A percentile compares a stretch with the other conserved stretches of the same genome.
These are phyloP conservation scores for Eupeodes latifasciatus DNA, from an alignment of 2,888 invertebrate genomes.

Conservation along the genomic window DNA sequence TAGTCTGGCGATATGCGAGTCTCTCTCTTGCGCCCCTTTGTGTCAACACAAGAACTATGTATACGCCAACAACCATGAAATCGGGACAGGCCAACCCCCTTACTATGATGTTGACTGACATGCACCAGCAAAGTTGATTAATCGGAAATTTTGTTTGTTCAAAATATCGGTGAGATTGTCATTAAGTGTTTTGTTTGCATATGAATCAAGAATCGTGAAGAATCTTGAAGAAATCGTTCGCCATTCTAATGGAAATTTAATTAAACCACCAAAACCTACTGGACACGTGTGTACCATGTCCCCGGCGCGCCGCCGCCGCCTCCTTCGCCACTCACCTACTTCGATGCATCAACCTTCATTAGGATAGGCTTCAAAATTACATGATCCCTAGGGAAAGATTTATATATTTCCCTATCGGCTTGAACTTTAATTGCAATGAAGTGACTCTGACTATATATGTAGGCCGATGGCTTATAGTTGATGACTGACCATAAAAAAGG, in stretches of 20 bases:
- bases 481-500: background rate
- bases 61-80: background rate
- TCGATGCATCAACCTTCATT: background rate
- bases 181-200: background rate
- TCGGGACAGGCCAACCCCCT: too few relatives aligned
- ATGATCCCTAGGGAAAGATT: constrained; percentile 20
- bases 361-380: background rate
- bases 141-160: constrained; percentile 50
- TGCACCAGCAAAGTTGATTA: constrained; percentile 42
- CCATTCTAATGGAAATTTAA: constrained; percentile 59
- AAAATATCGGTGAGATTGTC: constrained; percentile 47
- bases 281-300: background rate
- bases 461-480: background rate
- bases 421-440: constrained; percentile 35
- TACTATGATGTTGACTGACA: background rate
- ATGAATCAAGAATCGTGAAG: constrained; percentile 31
- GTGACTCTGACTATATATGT: background rate
- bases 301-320: too few relatives aligned
- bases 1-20: constrained; percentile 37
- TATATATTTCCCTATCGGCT: background rate
- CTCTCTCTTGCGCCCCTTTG: background rate
- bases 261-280: background rate
- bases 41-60: background rate
- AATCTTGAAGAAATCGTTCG: constrained; percentile 46
- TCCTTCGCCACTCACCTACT: too few relatives aligned